Percentiles rank a stretch among this genome's conserved stretches.
Conservation (phyloP, 2,888 invertebrate genomes). For the Mesodorylaimus sp. region DNA sequence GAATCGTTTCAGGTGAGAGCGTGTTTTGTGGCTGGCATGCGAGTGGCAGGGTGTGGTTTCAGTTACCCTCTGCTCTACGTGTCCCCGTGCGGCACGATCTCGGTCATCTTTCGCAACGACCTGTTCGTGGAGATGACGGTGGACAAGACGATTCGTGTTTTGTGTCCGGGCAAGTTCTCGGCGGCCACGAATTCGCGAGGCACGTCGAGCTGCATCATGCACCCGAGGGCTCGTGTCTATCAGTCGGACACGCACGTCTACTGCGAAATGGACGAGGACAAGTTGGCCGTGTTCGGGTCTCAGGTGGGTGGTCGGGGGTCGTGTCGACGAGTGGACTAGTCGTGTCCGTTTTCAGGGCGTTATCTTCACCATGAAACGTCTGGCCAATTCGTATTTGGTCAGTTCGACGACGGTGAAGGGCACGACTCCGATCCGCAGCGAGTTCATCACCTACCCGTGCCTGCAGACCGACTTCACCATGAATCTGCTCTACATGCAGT, state of each 20-base stretch:
- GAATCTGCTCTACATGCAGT: conserved; percentile 21
- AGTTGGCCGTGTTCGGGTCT: conserved; percentile 11
- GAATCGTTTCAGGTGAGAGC: too few relatives aligned
- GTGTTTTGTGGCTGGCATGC: too few relatives aligned
- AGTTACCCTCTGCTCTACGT: conserved; percentile 31
- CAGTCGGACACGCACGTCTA: conserved; percentile 32
- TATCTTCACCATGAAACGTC: conserved; percentile 21
- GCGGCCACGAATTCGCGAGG: conserved; percentile 30
- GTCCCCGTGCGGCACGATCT: conserved; percentile 32
- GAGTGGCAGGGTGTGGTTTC: too few relatives aligned
- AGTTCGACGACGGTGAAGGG: conserved; percentile 23
- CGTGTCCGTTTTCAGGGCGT: conserved; percentile 20
- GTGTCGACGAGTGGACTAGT: conserved; percentile 19
- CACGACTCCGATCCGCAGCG: conserved; percentile 28
- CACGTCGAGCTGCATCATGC: conserved; percentile 29
- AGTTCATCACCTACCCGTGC: conserved; percentile 28
- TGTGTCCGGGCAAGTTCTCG: conserved; percentile 31
- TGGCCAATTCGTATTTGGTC: conserved; percentile 19
- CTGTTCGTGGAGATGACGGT: conserved; percentile 33
- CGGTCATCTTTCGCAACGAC: conserved; percentile 30
- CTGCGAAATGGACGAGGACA: conserved; percentile 25
- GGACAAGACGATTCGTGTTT: conserved; percentile 32
- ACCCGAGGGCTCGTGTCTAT: conserved; percentile 30
- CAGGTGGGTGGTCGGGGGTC: not conserved
- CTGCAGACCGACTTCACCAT: conserved; percentile 29